phyloP scores from a whole-genome alignment of 2,113 vertebrate genomes.

The Brachypodius melanocephalos region DNA sequence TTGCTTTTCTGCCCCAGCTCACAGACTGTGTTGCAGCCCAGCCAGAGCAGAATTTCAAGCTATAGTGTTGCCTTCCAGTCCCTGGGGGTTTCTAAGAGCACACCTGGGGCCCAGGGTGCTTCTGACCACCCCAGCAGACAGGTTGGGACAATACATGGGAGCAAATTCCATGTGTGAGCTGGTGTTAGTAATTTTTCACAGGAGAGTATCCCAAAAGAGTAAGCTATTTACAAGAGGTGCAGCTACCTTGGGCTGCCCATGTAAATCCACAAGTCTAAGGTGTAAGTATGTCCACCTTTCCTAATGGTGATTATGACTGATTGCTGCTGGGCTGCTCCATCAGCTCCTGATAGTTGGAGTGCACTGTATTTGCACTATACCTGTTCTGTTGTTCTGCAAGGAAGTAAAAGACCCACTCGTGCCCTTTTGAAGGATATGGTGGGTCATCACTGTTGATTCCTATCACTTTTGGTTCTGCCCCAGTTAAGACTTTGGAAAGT shows the following conservation, averaged over 20 bases:
- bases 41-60: background rate
- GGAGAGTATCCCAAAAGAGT: background rate
- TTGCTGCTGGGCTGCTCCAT: constrained; percentile 37
- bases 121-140: background rate
- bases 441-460: background rate
- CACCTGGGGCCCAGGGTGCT: background rate
- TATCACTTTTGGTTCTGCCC: background rate
- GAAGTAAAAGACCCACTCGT: background rate
- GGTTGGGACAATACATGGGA: background rate
- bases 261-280: background rate
- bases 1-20: background rate
- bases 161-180: background rate
- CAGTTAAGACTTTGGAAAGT: background rate
- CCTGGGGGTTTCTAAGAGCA: background rate
- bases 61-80: background rate
- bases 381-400: background rate
- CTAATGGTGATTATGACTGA: background rate
- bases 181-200: background rate
- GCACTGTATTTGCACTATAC: background rate
- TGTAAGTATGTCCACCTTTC: background rate
- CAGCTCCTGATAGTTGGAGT: background rate
- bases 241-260: background rate
- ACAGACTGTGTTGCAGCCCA: constrained; percentile 40
- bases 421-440: background rate
- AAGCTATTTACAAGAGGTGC: background rate